Conservation (phyloP, 2,888 invertebrate species). For the Rotaria magnacalcarata region DNA sequence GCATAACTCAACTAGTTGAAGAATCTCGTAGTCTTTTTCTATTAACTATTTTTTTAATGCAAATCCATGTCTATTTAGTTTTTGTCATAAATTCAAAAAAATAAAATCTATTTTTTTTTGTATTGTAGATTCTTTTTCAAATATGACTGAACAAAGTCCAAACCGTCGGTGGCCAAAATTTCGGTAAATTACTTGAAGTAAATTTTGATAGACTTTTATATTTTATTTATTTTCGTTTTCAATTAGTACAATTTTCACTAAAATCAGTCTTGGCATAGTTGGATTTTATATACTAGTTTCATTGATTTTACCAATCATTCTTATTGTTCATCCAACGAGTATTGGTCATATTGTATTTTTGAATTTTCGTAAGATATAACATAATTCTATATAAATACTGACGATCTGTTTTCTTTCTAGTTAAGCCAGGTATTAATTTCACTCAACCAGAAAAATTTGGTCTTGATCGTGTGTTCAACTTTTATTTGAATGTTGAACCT, state of each 20-base stretch:
- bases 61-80: neutral
- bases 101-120: too few species aligned
- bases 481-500: constrained; percentile 42
- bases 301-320: neutral
- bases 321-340: neutral
- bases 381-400: neutral
- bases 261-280: neutral
- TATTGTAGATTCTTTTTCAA: neutral
- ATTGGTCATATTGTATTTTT: neutral
- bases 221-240: neutral
- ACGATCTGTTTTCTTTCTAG: neutral
- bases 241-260: neutral
- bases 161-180: neutral
- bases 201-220: neutral
- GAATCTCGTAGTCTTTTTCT: neutral
- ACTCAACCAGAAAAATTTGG: constrained; percentile 34
- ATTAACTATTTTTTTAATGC: neutral
- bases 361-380: neutral
- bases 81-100: too few species aligned
- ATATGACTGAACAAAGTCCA: neutral
- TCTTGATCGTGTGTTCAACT: constrained; percentile 38
- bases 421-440: constrained; percentile 28
- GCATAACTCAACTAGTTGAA: too few species aligned
- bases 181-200: neutral
- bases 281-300: neutral